Evolutionary conservation across 2,113 vertebrate genomes (phyloP).

Genomic region (Sinocyclocheilus rhinocerous): DNA sequence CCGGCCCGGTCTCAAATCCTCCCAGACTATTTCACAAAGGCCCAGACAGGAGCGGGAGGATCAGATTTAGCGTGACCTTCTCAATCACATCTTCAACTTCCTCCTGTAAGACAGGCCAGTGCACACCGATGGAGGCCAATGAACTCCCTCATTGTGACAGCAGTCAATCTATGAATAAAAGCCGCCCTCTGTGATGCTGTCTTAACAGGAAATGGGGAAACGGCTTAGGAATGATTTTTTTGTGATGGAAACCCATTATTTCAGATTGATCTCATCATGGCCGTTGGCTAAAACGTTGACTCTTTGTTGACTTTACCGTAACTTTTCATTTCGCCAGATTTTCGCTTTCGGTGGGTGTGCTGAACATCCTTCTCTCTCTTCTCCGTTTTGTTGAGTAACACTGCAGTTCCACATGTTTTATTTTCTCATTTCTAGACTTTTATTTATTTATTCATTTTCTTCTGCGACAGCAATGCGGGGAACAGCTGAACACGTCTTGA

Average conservation of each 20-base stretch:
- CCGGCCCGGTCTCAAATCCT: slow-evolving; percentile 31
- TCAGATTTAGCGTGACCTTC: slow-evolving; percentile 40
- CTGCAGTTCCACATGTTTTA: neutral
- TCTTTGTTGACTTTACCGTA: slow-evolving; percentile 32
- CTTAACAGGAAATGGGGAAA: slow-evolving; percentile 33
- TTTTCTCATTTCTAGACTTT: slow-evolving; percentile 41
- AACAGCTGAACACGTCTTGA: slow-evolving; percentile 40
- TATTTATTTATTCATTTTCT: slow-evolving; percentile 36
- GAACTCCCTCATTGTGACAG: slow-evolving; percentile 24
- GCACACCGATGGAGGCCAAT: neutral
- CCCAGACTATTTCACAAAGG: slow-evolving; percentile 48
- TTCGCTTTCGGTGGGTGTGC: neutral
- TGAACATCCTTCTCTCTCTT: slow-evolving; percentile 15
- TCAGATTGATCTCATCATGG: slow-evolving; percentile 29
- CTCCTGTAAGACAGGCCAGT: neutral
- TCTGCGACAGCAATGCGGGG: slow-evolving; percentile 31
- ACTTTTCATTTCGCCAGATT: neutral
- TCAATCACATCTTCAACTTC: slow-evolving; percentile 35
- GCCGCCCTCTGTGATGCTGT: neutral
- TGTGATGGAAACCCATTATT: slow-evolving; percentile 18
- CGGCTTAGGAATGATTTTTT: slow-evolving; percentile 8
- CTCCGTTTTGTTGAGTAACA: slow-evolving; percentile 18
- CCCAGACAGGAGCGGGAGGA: slow-evolving; percentile 38
- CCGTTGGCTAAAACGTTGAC: slow-evolving; percentile 21
- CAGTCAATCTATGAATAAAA: slow-evolving; percentile 38